phyloP scores from a whole-genome alignment of 2,113 vertebrate species.

The Alectura lathami region DNA sequence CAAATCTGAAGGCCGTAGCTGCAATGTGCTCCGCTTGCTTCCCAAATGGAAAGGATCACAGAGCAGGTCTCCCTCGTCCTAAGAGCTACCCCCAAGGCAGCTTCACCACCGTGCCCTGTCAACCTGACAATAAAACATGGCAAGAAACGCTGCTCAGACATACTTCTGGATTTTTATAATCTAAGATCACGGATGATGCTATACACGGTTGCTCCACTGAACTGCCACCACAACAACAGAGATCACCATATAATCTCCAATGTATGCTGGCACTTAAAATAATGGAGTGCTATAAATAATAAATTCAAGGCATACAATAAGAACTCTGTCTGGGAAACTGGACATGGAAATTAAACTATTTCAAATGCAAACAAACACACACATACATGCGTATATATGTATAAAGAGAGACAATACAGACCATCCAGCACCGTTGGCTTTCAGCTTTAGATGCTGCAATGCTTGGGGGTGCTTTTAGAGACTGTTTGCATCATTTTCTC shows the following conservation, averaged over 20 bases:
- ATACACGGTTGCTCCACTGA: background rate
- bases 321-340: background rate
- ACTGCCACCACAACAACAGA: background rate
- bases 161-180: background rate
- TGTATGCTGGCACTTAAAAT: background rate
- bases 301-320: background rate
- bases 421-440: background rate
- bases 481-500: background rate
- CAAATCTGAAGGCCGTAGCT: background rate
- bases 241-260: background rate
- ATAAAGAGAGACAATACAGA: background rate
- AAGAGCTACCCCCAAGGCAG: background rate
- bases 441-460: background rate
- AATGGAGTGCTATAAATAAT: background rate
- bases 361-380: background rate
- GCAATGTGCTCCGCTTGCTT: background rate
- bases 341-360: background rate
- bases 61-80: background rate
- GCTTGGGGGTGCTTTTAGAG: background rate
- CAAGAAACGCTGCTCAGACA: background rate
- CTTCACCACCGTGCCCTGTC: background rate
- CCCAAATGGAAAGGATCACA: background rate
- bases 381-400: fast-evolving
- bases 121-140: background rate
- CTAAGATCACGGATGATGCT: background rate